Evolutionary conservation across 2,797 vertebrate genomes (phyloP).

Genomic region (Lophotriccus pileatus): DNA sequence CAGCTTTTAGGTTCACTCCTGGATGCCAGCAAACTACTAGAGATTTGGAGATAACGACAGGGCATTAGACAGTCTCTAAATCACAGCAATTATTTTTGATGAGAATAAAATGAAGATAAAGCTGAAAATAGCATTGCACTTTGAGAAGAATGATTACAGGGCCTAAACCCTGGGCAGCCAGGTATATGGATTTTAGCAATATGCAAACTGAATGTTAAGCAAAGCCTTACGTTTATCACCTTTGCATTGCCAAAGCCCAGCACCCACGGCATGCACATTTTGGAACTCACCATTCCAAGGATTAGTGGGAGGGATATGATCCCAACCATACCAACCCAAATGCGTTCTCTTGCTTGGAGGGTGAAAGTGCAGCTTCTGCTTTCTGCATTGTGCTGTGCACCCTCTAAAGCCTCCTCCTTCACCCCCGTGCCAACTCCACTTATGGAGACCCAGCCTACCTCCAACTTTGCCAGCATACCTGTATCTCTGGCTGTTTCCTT

Average conservation of each 20-base stretch:
- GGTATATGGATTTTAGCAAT: neutral
- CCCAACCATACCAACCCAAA: neutral
- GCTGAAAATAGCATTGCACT: conserved; percentile 41
- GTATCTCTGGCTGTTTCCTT: neutral
- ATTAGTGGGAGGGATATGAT: neutral
- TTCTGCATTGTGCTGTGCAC: neutral
- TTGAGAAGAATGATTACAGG: conserved; percentile 8
- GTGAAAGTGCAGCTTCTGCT: neutral
- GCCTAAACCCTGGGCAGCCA: conserved; percentile 6
- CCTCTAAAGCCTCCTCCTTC: neutral
- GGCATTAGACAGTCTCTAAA: conserved; percentile 44
- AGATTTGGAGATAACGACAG: conserved; percentile 33
- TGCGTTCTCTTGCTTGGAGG: neutral
- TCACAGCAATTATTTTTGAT: conserved; percentile 50
- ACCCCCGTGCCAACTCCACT: neutral
- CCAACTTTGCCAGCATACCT: neutral
- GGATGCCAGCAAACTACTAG: conserved; percentile 19
- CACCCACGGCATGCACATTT: neutral
- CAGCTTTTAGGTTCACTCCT: conserved; percentile 42
- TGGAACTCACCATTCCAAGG: neutral
- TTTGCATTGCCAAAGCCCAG: neutral
- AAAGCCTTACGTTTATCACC: neutral
- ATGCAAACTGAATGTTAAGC: neutral
- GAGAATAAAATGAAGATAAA: conserved; percentile 58
- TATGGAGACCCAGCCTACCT: neutral